These are phyloP conservation scores for Agonopterix alstromeriana DNA, from an alignment of 2,888 invertebrate genomes.

Conservation along the genomic window DNA sequence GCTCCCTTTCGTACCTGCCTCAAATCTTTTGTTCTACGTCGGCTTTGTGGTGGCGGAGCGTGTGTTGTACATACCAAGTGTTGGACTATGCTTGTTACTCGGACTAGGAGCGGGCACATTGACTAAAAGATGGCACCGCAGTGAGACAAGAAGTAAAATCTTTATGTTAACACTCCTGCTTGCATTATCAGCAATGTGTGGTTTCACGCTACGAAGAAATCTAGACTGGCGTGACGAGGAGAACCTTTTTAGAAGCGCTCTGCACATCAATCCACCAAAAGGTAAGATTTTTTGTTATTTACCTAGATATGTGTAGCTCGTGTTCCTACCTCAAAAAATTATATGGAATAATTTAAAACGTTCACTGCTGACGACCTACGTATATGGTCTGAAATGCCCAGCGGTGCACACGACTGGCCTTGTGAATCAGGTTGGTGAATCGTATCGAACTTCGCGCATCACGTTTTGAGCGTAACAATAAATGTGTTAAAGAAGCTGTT, in stretches of 20 bases:
- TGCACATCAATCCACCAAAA: constrained; percentile 97
- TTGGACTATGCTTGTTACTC: constrained; percentile 94
- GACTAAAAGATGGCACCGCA: constrained; percentile 60
- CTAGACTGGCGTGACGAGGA: constrained; percentile 96
- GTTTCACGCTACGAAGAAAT: constrained; percentile 88
- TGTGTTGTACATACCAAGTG: constrained; percentile 96
- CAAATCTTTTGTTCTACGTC: constrained; percentile 97
- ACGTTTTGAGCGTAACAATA: no score
- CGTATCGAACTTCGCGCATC: no score
- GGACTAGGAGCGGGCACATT: constrained; percentile 81
- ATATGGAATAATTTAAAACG: no score
- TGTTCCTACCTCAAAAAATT: background rate
- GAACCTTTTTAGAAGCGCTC: constrained; percentile 92
- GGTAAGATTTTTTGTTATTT: constrained; percentile 75
- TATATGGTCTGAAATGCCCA: no score
- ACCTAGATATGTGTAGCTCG: background rate
- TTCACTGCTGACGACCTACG: no score
- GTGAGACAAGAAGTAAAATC: constrained; percentile 54
- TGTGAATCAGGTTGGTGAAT: no score
- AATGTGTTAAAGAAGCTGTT: no score
- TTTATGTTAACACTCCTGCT: constrained; percentile 70
- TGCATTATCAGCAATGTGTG: constrained; percentile 82
- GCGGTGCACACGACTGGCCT: no score
- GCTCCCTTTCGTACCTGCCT: constrained; percentile 96
- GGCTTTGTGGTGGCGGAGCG: constrained; percentile 99